Base-by-base conservation (phyloP, 2,113 vertebrate genomes). In the Petrocephalus zakoni region DNA sequence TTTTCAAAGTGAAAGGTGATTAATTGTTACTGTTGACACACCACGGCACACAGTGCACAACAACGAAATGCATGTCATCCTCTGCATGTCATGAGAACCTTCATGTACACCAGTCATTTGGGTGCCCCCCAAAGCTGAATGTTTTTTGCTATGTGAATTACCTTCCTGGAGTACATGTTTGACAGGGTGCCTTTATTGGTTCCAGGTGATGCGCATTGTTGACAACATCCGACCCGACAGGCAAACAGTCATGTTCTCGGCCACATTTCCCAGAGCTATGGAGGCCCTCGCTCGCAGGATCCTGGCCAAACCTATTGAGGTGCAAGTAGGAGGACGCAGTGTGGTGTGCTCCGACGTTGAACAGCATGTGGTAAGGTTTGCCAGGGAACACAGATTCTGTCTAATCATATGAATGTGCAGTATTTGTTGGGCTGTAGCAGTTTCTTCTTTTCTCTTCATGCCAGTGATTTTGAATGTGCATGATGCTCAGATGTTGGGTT, bases 211-310 rank as follows among this genome's bases (percentile, higher is more conserved):
- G 98, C 98, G 98, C 85, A 99, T 99, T 91, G 96, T 99, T 92
- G 98, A 99, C 94, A 99, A 99, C 86, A 95, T 99, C 52, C 95
- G 98, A 87, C 98, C 98, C 19, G 98, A 99, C 91, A 97, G 98
- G 9, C 98, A 99, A 95, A 99, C 98, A 0, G 98, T 99, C 91
- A 99, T 99, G 98, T 99, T 99, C 94, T 99, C 98, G 1, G 98
- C 98, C 88, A 99, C 98, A 56, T 99, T 99, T 49, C 98, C 98
- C 89, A 96, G 98, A 94, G 97, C 98, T 68, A 99, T 99, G 98
- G 98, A 99, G 93, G 98, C 98, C 0, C 93, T 99, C 93, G 98
- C 98, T 89, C 96, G 98, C 7, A 96, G 98, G 91, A 99, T 99
- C 92, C 94, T 99, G 5, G 94, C 93, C 52, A 99, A 99, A 90